phyloP scores from a whole-genome alignment of 2,113 vertebrate species.

The Bubalus kerabau region DNA sequence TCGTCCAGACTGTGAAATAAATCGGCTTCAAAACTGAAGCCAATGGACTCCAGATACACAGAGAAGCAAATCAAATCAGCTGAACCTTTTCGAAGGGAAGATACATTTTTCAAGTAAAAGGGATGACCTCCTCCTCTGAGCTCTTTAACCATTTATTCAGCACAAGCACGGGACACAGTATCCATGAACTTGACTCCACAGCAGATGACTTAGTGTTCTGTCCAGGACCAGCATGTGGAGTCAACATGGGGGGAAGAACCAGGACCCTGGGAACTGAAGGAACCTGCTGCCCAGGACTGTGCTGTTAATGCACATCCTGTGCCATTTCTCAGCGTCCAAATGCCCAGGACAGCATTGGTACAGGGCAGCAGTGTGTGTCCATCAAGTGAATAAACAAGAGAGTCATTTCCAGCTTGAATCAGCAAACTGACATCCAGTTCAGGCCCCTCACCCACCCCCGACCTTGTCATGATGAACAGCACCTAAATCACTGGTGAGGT shows the following conservation, averaged over 20 bases:
- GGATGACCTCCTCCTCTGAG: background rate
- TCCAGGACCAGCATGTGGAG: fast-evolving
- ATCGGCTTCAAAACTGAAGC: background rate
- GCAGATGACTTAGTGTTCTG: background rate
- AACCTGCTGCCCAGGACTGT: background rate
- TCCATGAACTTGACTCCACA: fast-evolving
- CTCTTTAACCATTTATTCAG: background rate
- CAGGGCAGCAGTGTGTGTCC: background rate
- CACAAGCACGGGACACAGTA: background rate
- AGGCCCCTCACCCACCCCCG: background rate
- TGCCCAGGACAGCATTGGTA: background rate
- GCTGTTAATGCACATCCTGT: background rate
- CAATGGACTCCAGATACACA: background rate
- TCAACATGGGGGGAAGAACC: background rate
- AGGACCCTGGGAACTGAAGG: background rate
- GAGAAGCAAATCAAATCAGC: background rate
- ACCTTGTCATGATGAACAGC: background rate
- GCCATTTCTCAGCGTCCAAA: too few species aligned
- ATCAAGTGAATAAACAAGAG: background rate
- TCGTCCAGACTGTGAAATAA: background rate
- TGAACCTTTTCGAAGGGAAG: background rate
- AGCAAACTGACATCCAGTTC: background rate
- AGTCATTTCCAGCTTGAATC: background rate
- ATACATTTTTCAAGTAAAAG: background rate
- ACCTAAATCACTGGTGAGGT: background rate